Percentiles rank a stretch among this genome's conserved stretches.
Evolutionary conservation across 2,888 invertebrate genomes (phyloP).

Genomic region (Stenurella melanura): DNA sequence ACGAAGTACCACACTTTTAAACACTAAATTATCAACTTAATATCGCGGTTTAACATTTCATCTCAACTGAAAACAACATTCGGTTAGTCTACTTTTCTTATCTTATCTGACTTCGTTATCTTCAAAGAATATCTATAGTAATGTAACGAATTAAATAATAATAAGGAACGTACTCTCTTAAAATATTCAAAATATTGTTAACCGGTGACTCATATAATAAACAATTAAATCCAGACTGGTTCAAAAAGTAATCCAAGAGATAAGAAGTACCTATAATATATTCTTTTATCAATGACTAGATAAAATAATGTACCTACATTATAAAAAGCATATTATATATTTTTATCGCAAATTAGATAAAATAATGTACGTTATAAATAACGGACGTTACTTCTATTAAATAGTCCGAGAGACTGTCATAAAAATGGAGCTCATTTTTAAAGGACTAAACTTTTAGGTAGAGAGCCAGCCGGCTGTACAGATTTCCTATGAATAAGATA

Average conservation of each 20-base stretch:
- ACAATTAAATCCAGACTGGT: neutral
- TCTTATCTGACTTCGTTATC: constrained; percentile 28
- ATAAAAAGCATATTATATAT: neutral
- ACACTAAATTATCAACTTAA: constrained; percentile 1
- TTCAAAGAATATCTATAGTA: constrained; percentile 6
- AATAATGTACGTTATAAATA: neutral
- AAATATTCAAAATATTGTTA: neutral
- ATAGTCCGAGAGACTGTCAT: too few relatives aligned
- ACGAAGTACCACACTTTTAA: constrained; percentile 12
- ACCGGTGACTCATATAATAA: constrained; percentile 5
- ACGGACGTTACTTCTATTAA: neutral
- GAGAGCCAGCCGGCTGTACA: too few relatives aligned
- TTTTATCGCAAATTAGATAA: neutral
- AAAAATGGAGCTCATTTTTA: too few relatives aligned
- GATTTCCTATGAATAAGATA: too few relatives aligned
- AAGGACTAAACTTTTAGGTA: too few relatives aligned
- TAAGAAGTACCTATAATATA: neutral
- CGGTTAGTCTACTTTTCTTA: constrained; percentile 10
- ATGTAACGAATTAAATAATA: constrained; percentile 3
- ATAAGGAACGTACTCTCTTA: constrained; percentile 4
- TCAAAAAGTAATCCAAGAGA: neutral
- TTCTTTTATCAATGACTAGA: neutral
- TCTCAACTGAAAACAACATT: constrained; percentile 5
- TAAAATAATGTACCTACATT: neutral
- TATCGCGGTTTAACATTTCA: constrained; percentile 2